Conservation (phyloP, 2,797 vertebrate genomes). For the Pseudomugil gertrudae region DNA sequence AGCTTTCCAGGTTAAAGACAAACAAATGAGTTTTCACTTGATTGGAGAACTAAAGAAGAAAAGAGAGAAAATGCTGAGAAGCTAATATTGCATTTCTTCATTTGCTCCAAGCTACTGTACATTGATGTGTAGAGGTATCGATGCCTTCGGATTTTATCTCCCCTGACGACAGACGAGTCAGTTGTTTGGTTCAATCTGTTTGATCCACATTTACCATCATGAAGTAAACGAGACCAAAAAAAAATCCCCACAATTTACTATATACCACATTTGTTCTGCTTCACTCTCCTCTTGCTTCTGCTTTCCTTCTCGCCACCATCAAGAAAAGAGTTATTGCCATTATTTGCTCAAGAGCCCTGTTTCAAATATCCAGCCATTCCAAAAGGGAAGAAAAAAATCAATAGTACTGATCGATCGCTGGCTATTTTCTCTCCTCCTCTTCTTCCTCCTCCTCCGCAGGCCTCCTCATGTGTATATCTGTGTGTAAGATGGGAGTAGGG, state of each 20-base stretch:
- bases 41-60: neutral
- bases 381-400: conserved; percentile 80
- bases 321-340: conserved; percentile 70
- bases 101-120: neutral
- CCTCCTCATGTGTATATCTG: conserved; percentile 44
- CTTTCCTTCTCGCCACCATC: conserved; percentile 34
- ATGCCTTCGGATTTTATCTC: conserved; percentile 6
- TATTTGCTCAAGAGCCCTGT: conserved; percentile 76
- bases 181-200: neutral
- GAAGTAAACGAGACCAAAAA: conserved; percentile 4
- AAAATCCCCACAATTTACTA: conserved; percentile 2
- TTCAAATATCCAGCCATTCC: conserved; percentile 76
- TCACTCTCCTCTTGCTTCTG: conserved; percentile 3
- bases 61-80: neutral
- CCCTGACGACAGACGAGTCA: conserved; percentile 10
- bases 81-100: neutral
- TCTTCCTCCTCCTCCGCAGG: conserved; percentile 50
- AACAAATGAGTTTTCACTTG: conserved; percentile 2
- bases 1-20: conserved; percentile 6
- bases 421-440: conserved; percentile 71
- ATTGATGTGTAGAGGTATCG: neutral
- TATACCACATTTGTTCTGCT: conserved; percentile 2
- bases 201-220: conserved; percentile 9
- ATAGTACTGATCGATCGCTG: conserved; percentile 76
- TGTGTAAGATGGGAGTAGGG: conserved; percentile 35